These are phyloP conservation scores for Camponotus floridanus DNA, from an alignment of 1,140 invertebrate genomes.

Conservation along the genomic window DNA sequence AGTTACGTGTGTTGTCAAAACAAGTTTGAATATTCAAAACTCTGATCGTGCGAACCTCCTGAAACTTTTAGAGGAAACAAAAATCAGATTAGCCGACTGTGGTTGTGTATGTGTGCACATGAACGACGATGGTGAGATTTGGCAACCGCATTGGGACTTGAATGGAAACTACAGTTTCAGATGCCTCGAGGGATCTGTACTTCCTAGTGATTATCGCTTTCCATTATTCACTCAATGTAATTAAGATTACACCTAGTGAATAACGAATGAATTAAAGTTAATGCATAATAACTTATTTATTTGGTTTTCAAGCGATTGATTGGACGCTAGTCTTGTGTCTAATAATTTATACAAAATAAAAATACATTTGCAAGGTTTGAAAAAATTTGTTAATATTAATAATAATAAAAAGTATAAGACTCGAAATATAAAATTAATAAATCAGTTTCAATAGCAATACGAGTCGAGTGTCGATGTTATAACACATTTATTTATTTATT, in stretches of 20 bases:
- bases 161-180: constrained; percentile 11
- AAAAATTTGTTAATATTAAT: background rate
- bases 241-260: background rate
- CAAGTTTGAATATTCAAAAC: constrained; percentile 72
- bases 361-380: background rate
- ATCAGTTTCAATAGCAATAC: no score
- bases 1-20: constrained; percentile 62
- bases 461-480: no score
- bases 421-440: no score
- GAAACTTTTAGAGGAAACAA: constrained; percentile 55
- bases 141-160: constrained; percentile 37
- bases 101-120: no score
- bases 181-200: background rate
- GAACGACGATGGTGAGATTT: constrained; percentile 18
- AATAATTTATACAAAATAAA: background rate
- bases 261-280: no score
- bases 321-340: background rate
- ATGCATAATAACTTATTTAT: background rate
- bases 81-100: constrained; percentile 62
- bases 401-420: no score
- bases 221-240: constrained; percentile 5
- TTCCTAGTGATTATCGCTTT: background rate
- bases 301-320: background rate
- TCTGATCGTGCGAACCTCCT: constrained; percentile 18
- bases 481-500: no score